These are phyloP conservation scores for Zaprionus nigranus DNA, from an alignment of 1,140 invertebrate species.

Conservation along the genomic window DNA sequence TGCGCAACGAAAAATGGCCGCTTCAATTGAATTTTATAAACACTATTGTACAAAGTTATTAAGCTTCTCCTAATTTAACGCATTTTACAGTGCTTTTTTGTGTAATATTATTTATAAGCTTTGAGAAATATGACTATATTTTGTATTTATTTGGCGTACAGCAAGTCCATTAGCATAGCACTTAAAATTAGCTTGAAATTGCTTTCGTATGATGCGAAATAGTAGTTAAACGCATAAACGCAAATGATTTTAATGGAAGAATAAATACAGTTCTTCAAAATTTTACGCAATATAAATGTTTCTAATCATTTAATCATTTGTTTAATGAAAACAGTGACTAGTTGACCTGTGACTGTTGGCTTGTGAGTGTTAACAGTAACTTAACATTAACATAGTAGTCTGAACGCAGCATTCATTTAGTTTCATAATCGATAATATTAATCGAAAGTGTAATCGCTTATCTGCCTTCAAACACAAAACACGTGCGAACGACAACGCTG, in stretches of 20 bases:
- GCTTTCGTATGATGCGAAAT: slow-evolving; percentile 26
- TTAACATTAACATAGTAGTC: neutral
- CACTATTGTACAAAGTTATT: slow-evolving; percentile 65
- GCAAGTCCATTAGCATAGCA: slow-evolving; percentile 64
- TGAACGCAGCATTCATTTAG: neutral
- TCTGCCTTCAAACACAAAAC: slow-evolving; percentile 22
- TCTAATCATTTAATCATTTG: neutral
- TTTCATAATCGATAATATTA: neutral
- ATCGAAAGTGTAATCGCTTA: slow-evolving; percentile 8
- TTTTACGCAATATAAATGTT: slow-evolving; percentile 29
- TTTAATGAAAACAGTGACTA: neutral
- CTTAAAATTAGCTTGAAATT: slow-evolving; percentile 48
- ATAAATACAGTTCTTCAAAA: slow-evolving; percentile 36
- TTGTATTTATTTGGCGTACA: slow-evolving; percentile 36
- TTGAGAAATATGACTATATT: slow-evolving; percentile 27
- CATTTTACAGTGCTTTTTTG: slow-evolving; percentile 8
- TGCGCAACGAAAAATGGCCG: slow-evolving; percentile 56
- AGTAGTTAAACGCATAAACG: slow-evolving; percentile 25
- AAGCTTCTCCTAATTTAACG: slow-evolving; percentile 27
- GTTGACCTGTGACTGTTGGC: too few relatives aligned
- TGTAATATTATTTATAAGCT: slow-evolving; percentile 72
- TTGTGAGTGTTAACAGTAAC: neutral
- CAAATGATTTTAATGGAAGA: slow-evolving; percentile 43
- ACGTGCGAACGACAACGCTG: slow-evolving; percentile 29
- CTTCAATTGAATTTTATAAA: slow-evolving; percentile 52